Evolutionary conservation across 2,888 invertebrate species (phyloP).

Genomic region (Sympetrum striolatum): DNA sequence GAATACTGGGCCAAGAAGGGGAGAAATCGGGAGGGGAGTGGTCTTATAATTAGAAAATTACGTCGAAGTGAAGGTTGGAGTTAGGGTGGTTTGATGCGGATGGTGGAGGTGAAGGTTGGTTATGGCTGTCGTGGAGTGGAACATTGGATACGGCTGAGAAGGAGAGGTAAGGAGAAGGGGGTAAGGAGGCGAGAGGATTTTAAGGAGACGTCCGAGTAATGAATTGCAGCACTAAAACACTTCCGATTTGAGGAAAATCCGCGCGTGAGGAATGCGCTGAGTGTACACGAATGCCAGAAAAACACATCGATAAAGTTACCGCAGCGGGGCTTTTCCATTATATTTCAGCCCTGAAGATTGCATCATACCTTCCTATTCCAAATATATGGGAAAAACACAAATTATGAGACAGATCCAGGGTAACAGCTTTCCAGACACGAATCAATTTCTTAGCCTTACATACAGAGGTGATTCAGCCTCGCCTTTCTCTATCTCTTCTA

Average conservation of each 20-base stretch:
- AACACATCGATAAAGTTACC: neutral
- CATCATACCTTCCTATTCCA: neutral
- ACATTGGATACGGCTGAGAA: neutral
- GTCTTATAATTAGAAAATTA: neutral
- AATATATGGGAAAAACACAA: neutral
- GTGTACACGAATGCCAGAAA: neutral
- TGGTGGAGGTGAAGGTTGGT: neutral
- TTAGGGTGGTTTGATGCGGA: neutral
- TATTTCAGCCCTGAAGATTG: neutral
- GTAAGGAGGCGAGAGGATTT: neutral
- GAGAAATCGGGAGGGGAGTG: neutral
- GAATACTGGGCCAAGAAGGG: neutral
- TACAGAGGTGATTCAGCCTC: too few relatives aligned
- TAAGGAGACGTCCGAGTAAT: neutral
- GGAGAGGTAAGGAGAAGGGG: neutral
- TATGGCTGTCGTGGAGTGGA: neutral
- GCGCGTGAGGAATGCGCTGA: neutral
- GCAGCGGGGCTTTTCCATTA: neutral
- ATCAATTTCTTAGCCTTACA: too few relatives aligned
- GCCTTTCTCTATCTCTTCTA: too few relatives aligned
- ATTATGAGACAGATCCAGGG: too few relatives aligned
- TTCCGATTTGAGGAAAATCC: neutral
- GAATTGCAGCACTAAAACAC: neutral
- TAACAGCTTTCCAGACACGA: too few relatives aligned
- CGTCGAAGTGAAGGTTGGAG: neutral